A percentile compares a stretch with the other conserved stretches of the same genome.
These are phyloP conservation scores for Promerops cafer DNA, from an alignment of 2,113 vertebrate species.

Conservation along the genomic window DNA sequence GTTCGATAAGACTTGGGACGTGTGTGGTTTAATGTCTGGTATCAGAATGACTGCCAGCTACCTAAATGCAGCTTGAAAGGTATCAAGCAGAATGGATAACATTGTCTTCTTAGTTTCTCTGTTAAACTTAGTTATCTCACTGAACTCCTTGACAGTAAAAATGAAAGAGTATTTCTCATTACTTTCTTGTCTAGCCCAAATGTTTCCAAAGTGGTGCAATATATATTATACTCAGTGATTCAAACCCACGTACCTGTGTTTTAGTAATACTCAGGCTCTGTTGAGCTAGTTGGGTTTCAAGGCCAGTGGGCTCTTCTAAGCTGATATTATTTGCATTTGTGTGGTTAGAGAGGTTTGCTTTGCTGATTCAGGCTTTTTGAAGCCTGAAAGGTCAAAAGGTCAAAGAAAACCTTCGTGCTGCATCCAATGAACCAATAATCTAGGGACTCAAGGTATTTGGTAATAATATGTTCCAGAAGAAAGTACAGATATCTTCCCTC, in stretches of 20 bases:
- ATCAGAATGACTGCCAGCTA: neutral
- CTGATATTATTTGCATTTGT: neutral
- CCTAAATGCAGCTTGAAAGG: neutral
- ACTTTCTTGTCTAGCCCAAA: neutral
- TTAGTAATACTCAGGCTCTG: neutral
- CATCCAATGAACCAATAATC: neutral
- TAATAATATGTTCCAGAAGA: neutral
- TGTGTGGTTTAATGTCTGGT: neutral
- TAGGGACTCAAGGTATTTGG: neutral
- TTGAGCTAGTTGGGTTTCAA: neutral
- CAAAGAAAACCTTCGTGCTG: neutral
- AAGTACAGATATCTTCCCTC: neutral
- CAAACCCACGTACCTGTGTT: neutral
- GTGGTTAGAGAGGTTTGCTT: neutral
- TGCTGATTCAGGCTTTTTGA: neutral
- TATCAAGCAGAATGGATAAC: neutral
- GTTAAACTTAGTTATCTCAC: neutral
- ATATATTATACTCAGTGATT: neutral
- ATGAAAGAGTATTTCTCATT: neutral
- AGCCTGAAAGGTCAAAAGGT: neutral
- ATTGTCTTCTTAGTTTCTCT: neutral
- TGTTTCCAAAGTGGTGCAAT: neutral
- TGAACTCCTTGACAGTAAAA: neutral
- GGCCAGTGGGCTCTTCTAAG: neutral
- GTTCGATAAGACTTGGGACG: neutral